Evolutionary conservation across 2,888 invertebrate genomes (phyloP).

Genomic region (Myathropa florea): DNA sequence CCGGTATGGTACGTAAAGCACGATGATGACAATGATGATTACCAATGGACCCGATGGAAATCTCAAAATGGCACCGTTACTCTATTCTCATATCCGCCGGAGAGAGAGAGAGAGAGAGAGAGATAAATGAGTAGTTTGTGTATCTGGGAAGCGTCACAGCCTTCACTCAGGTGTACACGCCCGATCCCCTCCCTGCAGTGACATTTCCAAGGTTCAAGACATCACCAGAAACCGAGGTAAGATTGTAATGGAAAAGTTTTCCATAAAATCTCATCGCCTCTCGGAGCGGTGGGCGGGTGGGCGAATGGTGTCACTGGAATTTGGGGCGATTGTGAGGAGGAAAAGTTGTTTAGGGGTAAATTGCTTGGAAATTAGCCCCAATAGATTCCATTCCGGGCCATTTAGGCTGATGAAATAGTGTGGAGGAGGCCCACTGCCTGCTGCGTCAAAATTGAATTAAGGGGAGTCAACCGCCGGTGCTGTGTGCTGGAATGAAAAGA

Average conservation of each 20-base stretch:
- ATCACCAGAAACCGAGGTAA: constrained; percentile 30
- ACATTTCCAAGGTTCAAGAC: neutral
- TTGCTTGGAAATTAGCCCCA: constrained; percentile 67
- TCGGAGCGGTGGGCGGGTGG: constrained; percentile 1
- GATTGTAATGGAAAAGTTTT: constrained; percentile 60
- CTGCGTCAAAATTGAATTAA: constrained; percentile 41
- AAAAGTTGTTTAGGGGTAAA: constrained; percentile 62
- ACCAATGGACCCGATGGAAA: constrained; percentile 33
- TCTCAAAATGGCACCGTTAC: constrained; percentile 47
- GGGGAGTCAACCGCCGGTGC: neutral
- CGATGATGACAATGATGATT: constrained; percentile 27
- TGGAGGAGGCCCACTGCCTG: neutral
- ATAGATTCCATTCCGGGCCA: constrained; percentile 63
- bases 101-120: neutral
- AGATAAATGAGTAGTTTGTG: constrained; percentile 51
- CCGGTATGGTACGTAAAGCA: constrained; percentile 33
- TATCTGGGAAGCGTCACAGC: constrained; percentile 31
- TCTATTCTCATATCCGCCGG: constrained; percentile 39
- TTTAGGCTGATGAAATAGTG: constrained; percentile 55
- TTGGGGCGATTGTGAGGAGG: constrained; percentile 36
- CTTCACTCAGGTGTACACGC: neutral
- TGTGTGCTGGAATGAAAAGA: constrained; percentile 14
- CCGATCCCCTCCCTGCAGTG: neutral
- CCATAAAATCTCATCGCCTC: constrained; percentile 49
- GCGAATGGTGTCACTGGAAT: constrained; percentile 35